Evolutionary conservation across 2,113 vertebrate species (phyloP).

Genomic region (Cairina moschata): DNA sequence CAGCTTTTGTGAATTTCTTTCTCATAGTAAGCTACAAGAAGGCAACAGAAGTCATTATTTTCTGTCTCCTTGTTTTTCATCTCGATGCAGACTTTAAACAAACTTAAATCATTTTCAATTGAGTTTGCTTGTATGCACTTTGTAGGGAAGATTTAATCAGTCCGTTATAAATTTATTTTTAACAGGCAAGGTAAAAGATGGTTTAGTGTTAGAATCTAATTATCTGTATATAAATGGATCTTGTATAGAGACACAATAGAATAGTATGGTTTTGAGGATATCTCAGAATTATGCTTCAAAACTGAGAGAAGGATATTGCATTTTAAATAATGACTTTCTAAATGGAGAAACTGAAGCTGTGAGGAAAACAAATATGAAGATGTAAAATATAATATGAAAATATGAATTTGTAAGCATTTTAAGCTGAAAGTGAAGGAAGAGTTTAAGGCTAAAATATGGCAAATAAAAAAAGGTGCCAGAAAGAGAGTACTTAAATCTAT

Average conservation of each 20-base stretch:
- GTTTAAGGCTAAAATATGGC: background rate
- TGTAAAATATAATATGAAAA: constrained; percentile 7
- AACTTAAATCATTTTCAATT: constrained; percentile 49
- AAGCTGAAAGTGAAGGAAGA: background rate
- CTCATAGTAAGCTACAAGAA: background rate
- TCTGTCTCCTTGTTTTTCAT: background rate
- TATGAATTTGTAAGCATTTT: background rate
- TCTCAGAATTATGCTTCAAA: constrained; percentile 1
- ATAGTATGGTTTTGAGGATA: background rate
- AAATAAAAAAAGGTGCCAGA: background rate
- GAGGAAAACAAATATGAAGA: background rate
- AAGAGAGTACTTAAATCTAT: background rate
- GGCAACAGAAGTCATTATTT: background rate
- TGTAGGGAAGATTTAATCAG: constrained; percentile 37
- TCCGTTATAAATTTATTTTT: constrained; percentile 58
- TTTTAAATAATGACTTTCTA: constrained; percentile 32
- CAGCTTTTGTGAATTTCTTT: background rate
- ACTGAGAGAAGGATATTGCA: background rate
- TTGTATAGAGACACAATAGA: background rate
- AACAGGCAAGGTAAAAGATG: constrained; percentile 60
- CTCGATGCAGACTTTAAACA: constrained; percentile 7
- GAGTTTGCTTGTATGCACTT: constrained; percentile 30
- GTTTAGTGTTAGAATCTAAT: constrained; percentile 50
- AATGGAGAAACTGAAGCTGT: background rate
- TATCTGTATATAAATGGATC: constrained; percentile 42